A percentile compares a stretch with the other conserved stretches of the same genome.
These are phyloP conservation scores for Trypoxylus dichotomus DNA, from an alignment of 1,140 invertebrate species.

Conservation along the genomic window DNA sequence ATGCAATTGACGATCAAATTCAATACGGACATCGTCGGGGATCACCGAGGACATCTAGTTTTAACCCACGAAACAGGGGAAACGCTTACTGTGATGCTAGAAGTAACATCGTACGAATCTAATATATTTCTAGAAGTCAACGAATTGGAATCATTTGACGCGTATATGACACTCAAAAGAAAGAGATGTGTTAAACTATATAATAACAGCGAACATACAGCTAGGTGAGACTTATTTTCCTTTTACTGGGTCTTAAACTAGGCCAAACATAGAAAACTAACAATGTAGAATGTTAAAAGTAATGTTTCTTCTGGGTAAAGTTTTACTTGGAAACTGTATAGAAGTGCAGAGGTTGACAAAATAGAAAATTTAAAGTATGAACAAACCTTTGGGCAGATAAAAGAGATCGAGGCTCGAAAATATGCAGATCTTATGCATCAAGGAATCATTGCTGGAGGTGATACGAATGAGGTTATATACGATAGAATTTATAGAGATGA, in stretches of 20 bases:
- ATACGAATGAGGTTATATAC: slow-evolving; percentile 34
- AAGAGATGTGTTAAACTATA: slow-evolving; percentile 49
- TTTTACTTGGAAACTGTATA: slow-evolving; percentile 44
- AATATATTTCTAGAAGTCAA: slow-evolving; percentile 46
- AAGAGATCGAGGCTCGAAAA: slow-evolving; percentile 32
- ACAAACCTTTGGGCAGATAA: slow-evolving; percentile 35
- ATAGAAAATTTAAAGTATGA: slow-evolving; percentile 24
- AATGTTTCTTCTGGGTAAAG: neutral
- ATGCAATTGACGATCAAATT: slow-evolving; percentile 48
- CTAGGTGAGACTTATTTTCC: slow-evolving; percentile 33
- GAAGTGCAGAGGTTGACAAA: slow-evolving; percentile 19
- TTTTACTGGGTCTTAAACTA: too few relatives aligned
- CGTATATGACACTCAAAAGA: slow-evolving; percentile 53
- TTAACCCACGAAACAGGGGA: slow-evolving; percentile 55
- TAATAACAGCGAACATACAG: slow-evolving; percentile 53
- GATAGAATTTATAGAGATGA: slow-evolving; percentile 38
- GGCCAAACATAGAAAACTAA: too few relatives aligned
- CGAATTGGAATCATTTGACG: slow-evolving; percentile 52
- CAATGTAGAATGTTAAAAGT: neutral
- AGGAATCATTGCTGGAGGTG: slow-evolving; percentile 35
- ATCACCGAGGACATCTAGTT: slow-evolving; percentile 45
- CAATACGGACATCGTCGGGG: slow-evolving; percentile 40
- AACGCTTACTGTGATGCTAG: slow-evolving; percentile 45
- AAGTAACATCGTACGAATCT: slow-evolving; percentile 46
- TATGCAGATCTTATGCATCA: slow-evolving; percentile 30